Evolutionary conservation across 2,888 invertebrate genomes (phyloP).

Genomic region (Brachynemurus nebulosus): DNA sequence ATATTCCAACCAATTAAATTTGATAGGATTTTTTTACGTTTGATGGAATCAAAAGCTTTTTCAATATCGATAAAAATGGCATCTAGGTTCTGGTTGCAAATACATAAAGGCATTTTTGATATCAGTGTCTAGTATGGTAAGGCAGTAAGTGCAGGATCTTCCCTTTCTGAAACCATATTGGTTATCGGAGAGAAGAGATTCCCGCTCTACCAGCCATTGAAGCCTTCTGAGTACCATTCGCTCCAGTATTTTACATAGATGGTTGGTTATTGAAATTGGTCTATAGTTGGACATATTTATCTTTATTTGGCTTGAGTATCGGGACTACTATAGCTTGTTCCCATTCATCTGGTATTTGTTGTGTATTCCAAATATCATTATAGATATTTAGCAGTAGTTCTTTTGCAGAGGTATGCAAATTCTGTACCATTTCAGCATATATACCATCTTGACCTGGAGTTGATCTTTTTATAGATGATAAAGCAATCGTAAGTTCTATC

Average conservation of each 20-base stretch:
- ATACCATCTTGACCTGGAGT: slow-evolving; percentile 8
- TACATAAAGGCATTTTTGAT: no score
- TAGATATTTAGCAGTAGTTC: slow-evolving; percentile 6
- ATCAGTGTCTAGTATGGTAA: no score
- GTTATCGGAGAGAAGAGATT: no score
- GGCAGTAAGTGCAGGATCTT: no score
- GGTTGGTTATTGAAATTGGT: slow-evolving; percentile 10
- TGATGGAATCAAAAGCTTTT: no score
- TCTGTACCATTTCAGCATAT: slow-evolving; percentile 4
- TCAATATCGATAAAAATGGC: no score
- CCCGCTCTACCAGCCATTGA: slow-evolving; percentile 5
- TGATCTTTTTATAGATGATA: slow-evolving; percentile 7
- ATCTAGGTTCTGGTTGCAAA: no score
- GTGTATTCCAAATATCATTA: slow-evolving; percentile 8
- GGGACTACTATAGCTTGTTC: slow-evolving; percentile 7
- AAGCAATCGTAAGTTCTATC: no score
- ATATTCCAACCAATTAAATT: no score
- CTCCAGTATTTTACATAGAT: slow-evolving; percentile 8
- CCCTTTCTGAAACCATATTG: no score
- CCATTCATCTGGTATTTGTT: slow-evolving; percentile 7
- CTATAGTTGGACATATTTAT: slow-evolving; percentile 2
- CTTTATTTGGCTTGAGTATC: slow-evolving; percentile 2
- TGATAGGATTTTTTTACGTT: no score
- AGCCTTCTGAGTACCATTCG: slow-evolving; percentile 8
- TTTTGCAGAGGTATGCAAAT: background rate